These are phyloP conservation scores for Ardeotis arabs DNA, from an alignment of 2,113 vertebrate genomes.

Conservation along the genomic window DNA sequence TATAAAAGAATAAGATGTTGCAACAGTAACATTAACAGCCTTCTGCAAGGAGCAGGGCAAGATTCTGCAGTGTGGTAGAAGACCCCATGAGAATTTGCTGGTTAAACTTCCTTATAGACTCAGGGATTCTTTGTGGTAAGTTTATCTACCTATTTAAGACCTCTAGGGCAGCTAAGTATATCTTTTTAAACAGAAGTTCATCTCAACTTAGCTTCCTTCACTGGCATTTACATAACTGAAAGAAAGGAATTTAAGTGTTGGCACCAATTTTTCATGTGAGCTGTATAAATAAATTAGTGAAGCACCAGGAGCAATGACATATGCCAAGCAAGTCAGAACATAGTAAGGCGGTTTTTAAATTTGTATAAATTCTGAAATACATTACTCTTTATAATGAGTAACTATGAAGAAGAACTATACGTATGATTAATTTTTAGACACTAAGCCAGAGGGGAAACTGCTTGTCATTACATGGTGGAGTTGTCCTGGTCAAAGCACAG, in stretches of 20 bases:
- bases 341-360: background rate
- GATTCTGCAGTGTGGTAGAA: background rate
- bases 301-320: background rate
- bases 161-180: background rate
- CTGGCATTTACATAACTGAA: background rate
- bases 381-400: background rate
- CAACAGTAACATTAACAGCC: background rate
- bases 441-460: background rate
- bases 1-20: background rate
- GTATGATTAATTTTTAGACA: background rate
- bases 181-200: background rate
- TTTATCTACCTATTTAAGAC: background rate
- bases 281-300: background rate
- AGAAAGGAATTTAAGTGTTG: background rate
- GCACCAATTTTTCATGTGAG: background rate
- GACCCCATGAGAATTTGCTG: background rate
- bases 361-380: background rate
- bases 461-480: background rate
- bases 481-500: background rate
- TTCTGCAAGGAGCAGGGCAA: background rate
- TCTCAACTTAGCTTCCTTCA: background rate
- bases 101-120: background rate
- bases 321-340: background rate
- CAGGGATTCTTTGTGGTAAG: background rate
- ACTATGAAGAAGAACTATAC: background rate